Percentiles rank a stretch among this genome's conserved stretches.
phyloP scores from a whole-genome alignment of 1,140 invertebrate genomes.

The Sycophaga agraensis region DNA sequence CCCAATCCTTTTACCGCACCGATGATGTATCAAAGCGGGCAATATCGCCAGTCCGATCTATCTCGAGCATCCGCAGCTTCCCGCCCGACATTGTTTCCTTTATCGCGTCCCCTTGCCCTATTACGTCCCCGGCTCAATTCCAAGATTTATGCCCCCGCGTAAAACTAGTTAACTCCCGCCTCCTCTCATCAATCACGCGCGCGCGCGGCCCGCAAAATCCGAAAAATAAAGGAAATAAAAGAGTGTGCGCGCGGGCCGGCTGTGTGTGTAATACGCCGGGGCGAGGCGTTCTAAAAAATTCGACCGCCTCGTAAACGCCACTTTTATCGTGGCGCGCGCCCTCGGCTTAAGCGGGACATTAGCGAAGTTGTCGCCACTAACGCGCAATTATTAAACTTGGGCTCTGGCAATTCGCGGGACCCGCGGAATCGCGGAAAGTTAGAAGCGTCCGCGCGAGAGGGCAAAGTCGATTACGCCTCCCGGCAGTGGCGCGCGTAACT shows the following conservation, averaged over 20 bases:
- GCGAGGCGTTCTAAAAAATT: no score
- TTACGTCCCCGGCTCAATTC: neutral
- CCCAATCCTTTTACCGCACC: neutral
- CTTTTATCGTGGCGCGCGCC: neutral
- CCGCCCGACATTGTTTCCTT: neutral
- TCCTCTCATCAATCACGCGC: neutral
- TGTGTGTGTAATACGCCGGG: no score
- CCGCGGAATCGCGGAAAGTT: no score
- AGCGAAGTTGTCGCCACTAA: conserved; percentile 1
- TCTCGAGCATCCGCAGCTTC: no score
- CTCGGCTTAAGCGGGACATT: conserved; percentile 5
- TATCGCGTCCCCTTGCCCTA: neutral
- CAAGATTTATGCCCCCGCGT: neutral
- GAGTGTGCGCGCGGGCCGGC: no score
- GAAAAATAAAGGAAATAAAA: no score
- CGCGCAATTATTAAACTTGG: no score
- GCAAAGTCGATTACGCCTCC: no score
- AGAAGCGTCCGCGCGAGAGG: no score
- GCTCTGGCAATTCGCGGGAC: no score
- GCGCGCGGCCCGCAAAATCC: no score
- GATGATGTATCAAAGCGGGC: neutral
- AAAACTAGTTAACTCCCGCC: neutral
- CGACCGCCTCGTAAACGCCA: conserved; percentile 1
- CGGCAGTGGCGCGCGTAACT: no score
- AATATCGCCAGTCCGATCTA: neutral